phyloP scores from a whole-genome alignment of 2,113 vertebrate species.

The Cynopterus brachyotis region DNA sequence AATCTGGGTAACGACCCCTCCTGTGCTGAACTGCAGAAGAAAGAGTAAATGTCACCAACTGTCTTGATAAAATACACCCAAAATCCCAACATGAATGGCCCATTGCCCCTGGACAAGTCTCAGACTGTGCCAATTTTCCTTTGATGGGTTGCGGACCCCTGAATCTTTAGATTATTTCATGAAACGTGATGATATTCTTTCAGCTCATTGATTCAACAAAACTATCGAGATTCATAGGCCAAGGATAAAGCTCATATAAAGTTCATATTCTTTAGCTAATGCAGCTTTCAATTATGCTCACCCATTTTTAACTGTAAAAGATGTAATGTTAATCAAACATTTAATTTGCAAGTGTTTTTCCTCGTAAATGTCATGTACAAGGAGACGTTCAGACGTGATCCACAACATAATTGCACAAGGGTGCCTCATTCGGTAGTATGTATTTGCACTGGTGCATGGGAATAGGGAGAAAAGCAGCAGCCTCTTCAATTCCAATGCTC shows the following conservation, averaged over 20 bases:
- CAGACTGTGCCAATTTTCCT: neutral
- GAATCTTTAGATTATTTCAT: neutral
- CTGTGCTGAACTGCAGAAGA: neutral
- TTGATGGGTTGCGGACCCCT: neutral
- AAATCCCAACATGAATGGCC: neutral
- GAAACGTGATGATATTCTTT: neutral
- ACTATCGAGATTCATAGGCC: constrained; percentile 74
- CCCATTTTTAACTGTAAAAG: constrained; percentile 85
- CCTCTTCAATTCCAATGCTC: neutral
- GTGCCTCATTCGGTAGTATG: constrained; percentile 63
- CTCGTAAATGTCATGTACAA: constrained; percentile 88
- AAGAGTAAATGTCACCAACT: constrained; percentile 6
- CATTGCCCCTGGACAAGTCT: neutral
- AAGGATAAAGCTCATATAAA: constrained; percentile 79
- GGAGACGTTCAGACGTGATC: constrained; percentile 84
- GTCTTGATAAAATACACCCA: constrained; percentile 6
- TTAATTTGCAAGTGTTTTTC: constrained; percentile 89
- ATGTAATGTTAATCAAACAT: constrained; percentile 89
- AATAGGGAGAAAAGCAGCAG: neutral
- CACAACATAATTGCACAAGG: constrained; percentile 80
- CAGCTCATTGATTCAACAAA: constrained; percentile 66
- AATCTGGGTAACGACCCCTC: neutral
- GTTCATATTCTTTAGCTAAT: constrained; percentile 85
- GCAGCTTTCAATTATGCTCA: constrained; percentile 84
- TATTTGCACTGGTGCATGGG: constrained; percentile 60